These are phyloP conservation scores for Calephelis perditalis DNA, from an alignment of 2,888 invertebrate genomes.

Conservation along the genomic window DNA sequence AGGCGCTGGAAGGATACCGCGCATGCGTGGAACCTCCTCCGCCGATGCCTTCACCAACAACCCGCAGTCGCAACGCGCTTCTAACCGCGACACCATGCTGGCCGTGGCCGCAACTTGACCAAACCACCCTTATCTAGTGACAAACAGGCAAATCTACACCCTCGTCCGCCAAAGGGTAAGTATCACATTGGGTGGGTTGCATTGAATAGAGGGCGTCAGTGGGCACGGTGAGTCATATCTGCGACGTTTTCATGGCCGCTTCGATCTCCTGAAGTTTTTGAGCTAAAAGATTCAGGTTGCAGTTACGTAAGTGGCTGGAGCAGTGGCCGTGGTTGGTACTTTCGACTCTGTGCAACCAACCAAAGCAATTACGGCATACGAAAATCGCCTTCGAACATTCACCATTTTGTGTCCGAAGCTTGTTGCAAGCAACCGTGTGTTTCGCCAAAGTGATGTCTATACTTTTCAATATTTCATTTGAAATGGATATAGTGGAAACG, in stretches of 20 bases:
- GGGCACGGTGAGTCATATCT: constrained; percentile 71
- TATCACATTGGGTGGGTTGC: constrained; percentile 42
- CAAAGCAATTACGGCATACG: constrained; percentile 64
- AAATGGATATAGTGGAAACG: constrained; percentile 15
- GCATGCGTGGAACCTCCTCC: constrained; percentile 52
- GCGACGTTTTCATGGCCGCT: constrained; percentile 70
- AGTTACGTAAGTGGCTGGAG: constrained; percentile 68
- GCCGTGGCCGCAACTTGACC: constrained; percentile 64
- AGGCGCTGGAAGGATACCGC: constrained; percentile 50
- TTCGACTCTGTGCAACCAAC: constrained; percentile 59
- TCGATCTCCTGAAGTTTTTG: constrained; percentile 52
- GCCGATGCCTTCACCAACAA: constrained; percentile 48
- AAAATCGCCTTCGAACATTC: constrained; percentile 71
- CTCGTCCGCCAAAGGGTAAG: constrained; percentile 58
- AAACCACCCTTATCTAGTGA: constrained; percentile 58
- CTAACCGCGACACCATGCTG: constrained; percentile 66
- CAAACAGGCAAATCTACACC: constrained; percentile 47
- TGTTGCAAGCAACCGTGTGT: constrained; percentile 39
- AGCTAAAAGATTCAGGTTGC: constrained; percentile 55
- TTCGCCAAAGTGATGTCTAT: constrained; percentile 17
- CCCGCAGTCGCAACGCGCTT: constrained; percentile 70
- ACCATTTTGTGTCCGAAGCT: constrained; percentile 66
- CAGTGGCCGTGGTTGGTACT: constrained; percentile 60
- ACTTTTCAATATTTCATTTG: constrained; percentile 9
- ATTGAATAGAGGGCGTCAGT: constrained; percentile 51